Evolutionary conservation across 2,113 vertebrate genomes (phyloP).

Genomic region (Eurypyga helias): DNA sequence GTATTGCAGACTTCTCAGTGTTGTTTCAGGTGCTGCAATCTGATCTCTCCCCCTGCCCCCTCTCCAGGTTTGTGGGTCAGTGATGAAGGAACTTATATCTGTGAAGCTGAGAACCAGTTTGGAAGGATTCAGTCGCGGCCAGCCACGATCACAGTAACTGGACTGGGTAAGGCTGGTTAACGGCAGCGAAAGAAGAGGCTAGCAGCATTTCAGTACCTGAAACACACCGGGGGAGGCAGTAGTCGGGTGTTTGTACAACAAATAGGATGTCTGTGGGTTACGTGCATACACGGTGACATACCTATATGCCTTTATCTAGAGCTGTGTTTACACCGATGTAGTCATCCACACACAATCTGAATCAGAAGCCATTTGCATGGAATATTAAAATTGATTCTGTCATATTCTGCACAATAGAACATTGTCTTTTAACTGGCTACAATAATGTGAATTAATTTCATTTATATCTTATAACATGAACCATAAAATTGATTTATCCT

Average conservation of each 20-base stretch:
- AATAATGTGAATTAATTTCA: not conserved
- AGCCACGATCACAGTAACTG: conserved; percentile 87
- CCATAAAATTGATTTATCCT: not conserved
- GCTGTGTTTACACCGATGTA: not conserved
- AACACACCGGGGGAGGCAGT: not conserved
- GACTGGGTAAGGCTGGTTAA: conserved; percentile 84
- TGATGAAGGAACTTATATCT: conserved; percentile 88
- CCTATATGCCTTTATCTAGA: not conserved
- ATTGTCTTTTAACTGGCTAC: not conserved
- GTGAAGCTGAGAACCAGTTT: conserved; percentile 95
- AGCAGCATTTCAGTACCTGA: not conserved
- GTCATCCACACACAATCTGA: not conserved
- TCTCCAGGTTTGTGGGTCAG: conserved; percentile 89
- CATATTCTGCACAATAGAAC: not conserved
- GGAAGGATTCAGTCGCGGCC: conserved; percentile 84
- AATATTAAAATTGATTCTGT: not conserved
- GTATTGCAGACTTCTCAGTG: not conserved
- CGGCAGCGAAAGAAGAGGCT: not conserved
- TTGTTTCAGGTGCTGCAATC: not conserved
- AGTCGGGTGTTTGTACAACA: not conserved
- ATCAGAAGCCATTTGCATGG: not conserved
- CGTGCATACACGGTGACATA: fast-evolving
- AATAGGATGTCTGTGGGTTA: not conserved
- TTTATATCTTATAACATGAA: not conserved
- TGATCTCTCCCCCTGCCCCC: not conserved